phyloP scores from a whole-genome alignment of 2,113 vertebrate genomes.

The Calidris pygmaea region DNA sequence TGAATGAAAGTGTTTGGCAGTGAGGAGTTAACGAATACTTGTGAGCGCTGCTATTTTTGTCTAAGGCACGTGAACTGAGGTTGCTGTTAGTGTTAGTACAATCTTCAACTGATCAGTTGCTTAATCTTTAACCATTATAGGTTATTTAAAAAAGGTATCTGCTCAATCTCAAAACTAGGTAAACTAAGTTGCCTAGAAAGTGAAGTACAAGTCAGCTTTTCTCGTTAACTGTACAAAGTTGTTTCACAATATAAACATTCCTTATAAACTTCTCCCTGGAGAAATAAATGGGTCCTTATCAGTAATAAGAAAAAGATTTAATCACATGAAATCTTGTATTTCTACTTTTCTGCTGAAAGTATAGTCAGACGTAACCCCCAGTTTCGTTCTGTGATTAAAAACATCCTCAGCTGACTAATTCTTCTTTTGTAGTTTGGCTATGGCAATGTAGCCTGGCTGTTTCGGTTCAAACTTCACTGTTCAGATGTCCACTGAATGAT shows the following conservation, averaged over 20 bases:
- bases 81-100: neutral
- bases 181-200: neutral
- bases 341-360: neutral
- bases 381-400: neutral
- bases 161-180: neutral
- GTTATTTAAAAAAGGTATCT: neutral
- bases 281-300: neutral
- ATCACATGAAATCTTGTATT: neutral
- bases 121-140: neutral
- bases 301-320: neutral
- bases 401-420: neutral
- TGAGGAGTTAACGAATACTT: neutral
- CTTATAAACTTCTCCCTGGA: neutral
- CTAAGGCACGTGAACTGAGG: neutral
- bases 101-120: neutral
- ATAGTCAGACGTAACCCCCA: rapidly evolving
- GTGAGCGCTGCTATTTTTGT: constrained; percentile 12
- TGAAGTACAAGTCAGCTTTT: neutral
- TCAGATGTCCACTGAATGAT: neutral
- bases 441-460: neutral
- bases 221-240: neutral
- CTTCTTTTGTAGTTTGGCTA: neutral
- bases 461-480: neutral
- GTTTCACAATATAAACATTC: neutral
- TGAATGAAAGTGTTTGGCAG: neutral